phyloP scores from a whole-genome alignment of 53 echinoderm and acorn worm genomes.

The Echinarachnius parma region DNA sequence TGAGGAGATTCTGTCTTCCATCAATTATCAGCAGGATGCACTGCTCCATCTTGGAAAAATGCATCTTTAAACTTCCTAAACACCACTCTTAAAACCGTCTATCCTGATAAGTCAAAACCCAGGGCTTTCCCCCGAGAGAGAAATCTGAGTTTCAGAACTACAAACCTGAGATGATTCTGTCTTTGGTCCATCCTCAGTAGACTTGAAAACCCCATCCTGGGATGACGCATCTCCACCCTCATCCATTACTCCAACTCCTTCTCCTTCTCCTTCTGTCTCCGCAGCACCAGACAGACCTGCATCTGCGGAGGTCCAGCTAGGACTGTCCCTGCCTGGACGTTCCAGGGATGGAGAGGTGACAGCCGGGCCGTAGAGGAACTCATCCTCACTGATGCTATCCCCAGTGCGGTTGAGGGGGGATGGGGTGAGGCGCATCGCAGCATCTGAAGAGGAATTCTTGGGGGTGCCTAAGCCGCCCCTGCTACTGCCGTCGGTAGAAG shows the following conservation, averaged over 20 bases:
- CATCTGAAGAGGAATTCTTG: conserved; percentile 38
- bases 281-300: neutral
- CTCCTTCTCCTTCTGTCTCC: neutral
- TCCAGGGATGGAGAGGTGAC: neutral
- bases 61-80: too few relatives aligned
- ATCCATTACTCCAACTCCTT: too few relatives aligned
- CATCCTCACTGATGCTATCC: conserved; percentile 79
- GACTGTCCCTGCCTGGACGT: conserved; percentile 21
- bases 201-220: conserved; percentile 29
- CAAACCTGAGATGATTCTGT: conserved; percentile 39
- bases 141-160: too few relatives aligned
- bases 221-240: conserved; percentile 7
- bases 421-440: conserved; percentile 47
- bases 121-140: too few relatives aligned
- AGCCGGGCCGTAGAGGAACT: conserved; percentile 74
- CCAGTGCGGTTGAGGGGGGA: conserved; percentile 55
- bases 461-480: conserved; percentile 51
- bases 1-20: too few relatives aligned
- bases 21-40: too few relatives aligned
- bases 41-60: too few relatives aligned
- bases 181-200: conserved; percentile 30
- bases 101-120: too few relatives aligned
- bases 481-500: conserved; percentile 48
- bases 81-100: too few relatives aligned
- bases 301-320: conserved; percentile 24